Conservation (phyloP, 2,888 invertebrate species). For the Drosophila neonasuta region DNA sequence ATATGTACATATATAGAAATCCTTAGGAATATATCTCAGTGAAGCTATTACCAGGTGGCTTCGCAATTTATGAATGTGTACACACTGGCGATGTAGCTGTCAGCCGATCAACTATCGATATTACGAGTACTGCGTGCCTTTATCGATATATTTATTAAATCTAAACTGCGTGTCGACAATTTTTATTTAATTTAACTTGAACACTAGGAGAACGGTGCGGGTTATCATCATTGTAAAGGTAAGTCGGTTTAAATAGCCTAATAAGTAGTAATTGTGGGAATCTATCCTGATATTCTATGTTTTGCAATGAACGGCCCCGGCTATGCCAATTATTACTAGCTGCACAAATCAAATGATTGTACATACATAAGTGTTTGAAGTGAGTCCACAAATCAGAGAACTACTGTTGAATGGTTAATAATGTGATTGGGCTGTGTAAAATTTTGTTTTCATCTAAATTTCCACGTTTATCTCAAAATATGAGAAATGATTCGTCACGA, state of each 20-base stretch:
- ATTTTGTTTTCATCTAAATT: neutral
- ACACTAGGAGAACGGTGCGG: slow-evolving; percentile 35
- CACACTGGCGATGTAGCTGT: slow-evolving; percentile 30
- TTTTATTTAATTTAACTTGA: slow-evolving; percentile 46
- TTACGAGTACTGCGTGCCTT: neutral
- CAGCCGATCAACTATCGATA: slow-evolving; percentile 31
- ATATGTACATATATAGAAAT: too few relatives aligned
- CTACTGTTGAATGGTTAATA: slow-evolving; percentile 31
- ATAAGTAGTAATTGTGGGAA: neutral
- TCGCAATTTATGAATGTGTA: slow-evolving; percentile 8
- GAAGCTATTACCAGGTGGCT: neutral
- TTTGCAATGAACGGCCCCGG: neutral
- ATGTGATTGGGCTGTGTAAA: slow-evolving; percentile 26
- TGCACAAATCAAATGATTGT: slow-evolving; percentile 12
- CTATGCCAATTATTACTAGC: slow-evolving; percentile 1
- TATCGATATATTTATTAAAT: slow-evolving; percentile 41
- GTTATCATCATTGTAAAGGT: slow-evolving; percentile 31
- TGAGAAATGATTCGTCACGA: too few relatives aligned
- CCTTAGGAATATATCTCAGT: too few relatives aligned
- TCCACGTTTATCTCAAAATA: slow-evolving; percentile 9
- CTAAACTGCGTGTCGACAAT: slow-evolving; percentile 42
- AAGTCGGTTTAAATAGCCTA: slow-evolving; percentile 20
- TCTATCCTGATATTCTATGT: neutral
- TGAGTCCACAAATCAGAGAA: slow-evolving; percentile 14
- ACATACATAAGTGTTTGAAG: slow-evolving; percentile 12